phyloP scores from a whole-genome alignment of 2,797 vertebrate species.

The Anas bernieri region DNA sequence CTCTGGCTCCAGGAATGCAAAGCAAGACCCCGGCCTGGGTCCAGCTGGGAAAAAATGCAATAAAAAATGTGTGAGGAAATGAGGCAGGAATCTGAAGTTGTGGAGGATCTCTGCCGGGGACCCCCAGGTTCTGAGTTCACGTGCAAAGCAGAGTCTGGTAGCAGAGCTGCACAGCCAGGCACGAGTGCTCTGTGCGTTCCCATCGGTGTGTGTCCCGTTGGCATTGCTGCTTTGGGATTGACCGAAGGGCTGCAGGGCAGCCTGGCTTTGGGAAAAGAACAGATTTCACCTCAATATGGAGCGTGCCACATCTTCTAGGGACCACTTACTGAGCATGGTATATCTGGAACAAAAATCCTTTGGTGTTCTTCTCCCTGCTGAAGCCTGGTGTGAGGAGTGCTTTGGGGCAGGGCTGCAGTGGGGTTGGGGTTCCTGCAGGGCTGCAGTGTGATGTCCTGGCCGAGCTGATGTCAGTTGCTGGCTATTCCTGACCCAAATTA shows the following conservation, averaged over 20 bases:
- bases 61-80: not conserved
- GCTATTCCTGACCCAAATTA: not conserved
- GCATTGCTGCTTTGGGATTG: not conserved
- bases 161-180: not conserved
- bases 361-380: not conserved
- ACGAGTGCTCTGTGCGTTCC: not conserved
- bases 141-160: too few species aligned
- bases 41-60: not conserved
- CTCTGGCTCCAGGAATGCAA: not conserved
- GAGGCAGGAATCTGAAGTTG: not conserved
- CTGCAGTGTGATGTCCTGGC: too few species aligned
- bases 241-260: too few species aligned
- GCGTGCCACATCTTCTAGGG: not conserved
- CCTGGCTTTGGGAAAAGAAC: not conserved
- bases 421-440: not conserved
- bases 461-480: not conserved
- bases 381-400: too few species aligned
- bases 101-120: not conserved
- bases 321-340: not conserved
- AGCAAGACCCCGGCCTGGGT: not conserved
- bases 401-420: not conserved
- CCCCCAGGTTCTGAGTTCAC: not conserved
- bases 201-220: rapidly evolving
- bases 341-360: not conserved
- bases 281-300: not conserved